phyloP scores from a whole-genome alignment of 2,888 invertebrate species.

The Anarsia innoxiella region DNA sequence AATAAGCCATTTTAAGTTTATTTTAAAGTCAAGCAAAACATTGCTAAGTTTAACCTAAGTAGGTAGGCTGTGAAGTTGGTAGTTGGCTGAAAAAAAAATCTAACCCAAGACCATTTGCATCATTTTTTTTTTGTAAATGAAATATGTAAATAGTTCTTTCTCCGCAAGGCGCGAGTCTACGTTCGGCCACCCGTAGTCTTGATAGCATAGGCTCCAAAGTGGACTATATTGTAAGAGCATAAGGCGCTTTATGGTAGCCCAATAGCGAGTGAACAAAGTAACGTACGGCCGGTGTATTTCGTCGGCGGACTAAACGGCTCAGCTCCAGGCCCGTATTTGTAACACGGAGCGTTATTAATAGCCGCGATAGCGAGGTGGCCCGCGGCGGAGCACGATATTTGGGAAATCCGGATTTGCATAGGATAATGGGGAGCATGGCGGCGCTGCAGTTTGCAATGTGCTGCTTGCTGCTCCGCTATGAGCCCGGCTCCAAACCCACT shows the following conservation, averaged over 20 bases:
- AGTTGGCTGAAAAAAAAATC: too few relatives aligned
- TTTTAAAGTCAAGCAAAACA: too few relatives aligned
- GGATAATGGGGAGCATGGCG: slow-evolving; percentile 52
- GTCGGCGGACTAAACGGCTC: slow-evolving; percentile 57
- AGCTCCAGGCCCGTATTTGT: slow-evolving; percentile 56
- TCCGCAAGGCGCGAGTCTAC: slow-evolving; percentile 10
- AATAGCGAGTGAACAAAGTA: slow-evolving; percentile 26
- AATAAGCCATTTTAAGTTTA: slow-evolving; percentile 8
- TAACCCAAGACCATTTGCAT: slow-evolving; percentile 5
- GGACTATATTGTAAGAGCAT: slow-evolving; percentile 1
- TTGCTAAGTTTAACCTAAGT: too few relatives aligned
- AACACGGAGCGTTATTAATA: slow-evolving; percentile 65
- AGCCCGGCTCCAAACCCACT: too few relatives aligned
- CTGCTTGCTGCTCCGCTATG: slow-evolving; percentile 22
- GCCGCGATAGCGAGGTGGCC: slow-evolving; percentile 64
- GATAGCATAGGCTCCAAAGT: not conserved
- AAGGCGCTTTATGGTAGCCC: slow-evolving; percentile 4
- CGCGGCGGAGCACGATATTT: slow-evolving; percentile 65
- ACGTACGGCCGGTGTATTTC: slow-evolving; percentile 55
- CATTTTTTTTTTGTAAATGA: slow-evolving; percentile 12
- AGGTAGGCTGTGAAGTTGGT: too few relatives aligned
- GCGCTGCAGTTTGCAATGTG: slow-evolving; percentile 38
- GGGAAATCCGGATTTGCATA: slow-evolving; percentile 71
- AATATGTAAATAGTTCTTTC: slow-evolving; percentile 10
- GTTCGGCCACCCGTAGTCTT: slow-evolving; percentile 2